Evolutionary conservation across 2,797 vertebrate genomes (phyloP).

Genomic region (Adrianichthys oophorus): DNA sequence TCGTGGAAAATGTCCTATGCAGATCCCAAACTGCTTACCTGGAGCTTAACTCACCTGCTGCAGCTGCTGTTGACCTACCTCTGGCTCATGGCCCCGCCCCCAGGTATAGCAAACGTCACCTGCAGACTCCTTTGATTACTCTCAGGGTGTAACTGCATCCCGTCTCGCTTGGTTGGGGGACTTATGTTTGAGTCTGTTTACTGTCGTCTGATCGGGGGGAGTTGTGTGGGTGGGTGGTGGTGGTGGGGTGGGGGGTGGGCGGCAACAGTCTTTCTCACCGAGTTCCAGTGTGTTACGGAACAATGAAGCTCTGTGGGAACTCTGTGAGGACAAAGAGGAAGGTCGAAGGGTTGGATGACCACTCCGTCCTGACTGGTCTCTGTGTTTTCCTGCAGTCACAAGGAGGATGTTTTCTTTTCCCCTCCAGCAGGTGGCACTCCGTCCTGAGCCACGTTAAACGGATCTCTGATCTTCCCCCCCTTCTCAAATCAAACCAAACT

Average conservation of each 20-base stretch:
- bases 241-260: too few species aligned
- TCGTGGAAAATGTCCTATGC: constrained; percentile 72
- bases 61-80: constrained; percentile 65
- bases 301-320: constrained; percentile 68
- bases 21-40: constrained; percentile 55
- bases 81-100: constrained; percentile 55
- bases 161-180: background rate
- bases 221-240: background rate
- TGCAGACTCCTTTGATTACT: constrained; percentile 39
- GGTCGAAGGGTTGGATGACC: constrained; percentile 12
- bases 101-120: constrained; percentile 60
- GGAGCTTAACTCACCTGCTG: constrained; percentile 60
- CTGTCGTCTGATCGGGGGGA: constrained; percentile 27
- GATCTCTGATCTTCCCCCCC: too few species aligned
- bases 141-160: constrained; percentile 42
- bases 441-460: too few species aligned
- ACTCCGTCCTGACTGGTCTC: too few species aligned
- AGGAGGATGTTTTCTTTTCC: too few species aligned
- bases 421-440: too few species aligned
- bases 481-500: too few species aligned
- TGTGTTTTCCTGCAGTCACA: background rate
- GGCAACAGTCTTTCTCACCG: constrained; percentile 12
- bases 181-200: constrained; percentile 6
- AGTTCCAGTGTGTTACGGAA: constrained; percentile 54
- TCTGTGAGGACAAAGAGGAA: background rate